Percentiles rank a stretch among this genome's conserved stretches.
Evolutionary conservation across 1,140 invertebrate genomes (phyloP).

Genomic region (Ephestia elutella): DNA sequence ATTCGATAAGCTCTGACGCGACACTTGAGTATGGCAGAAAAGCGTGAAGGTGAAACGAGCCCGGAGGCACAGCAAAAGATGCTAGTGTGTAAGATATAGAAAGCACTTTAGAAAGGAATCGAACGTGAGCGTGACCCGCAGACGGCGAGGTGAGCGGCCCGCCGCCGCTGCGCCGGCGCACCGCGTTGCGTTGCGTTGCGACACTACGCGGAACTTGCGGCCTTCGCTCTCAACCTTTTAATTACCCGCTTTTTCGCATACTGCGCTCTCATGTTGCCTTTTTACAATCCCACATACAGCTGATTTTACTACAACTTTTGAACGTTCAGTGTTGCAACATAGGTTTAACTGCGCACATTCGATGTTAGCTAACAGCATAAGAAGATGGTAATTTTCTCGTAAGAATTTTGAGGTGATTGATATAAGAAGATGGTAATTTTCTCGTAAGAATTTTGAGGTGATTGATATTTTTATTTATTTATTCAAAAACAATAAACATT

Average conservation of each 20-base stretch:
- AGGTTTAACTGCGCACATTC: neutral
- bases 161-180: slow-evolving; percentile 26
- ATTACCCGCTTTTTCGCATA: slow-evolving; percentile 46
- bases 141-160: slow-evolving; percentile 61
- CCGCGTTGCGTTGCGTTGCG: slow-evolving; percentile 30
- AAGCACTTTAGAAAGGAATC: slow-evolving; percentile 72
- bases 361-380: neutral
- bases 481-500: too few species aligned
- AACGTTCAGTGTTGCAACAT: neutral
- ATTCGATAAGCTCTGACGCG: slow-evolving; percentile 30
- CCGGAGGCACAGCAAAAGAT: slow-evolving; percentile 30
- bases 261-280: slow-evolving; percentile 13
- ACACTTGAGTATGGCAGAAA: slow-evolving; percentile 35
- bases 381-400: neutral
- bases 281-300: slow-evolving; percentile 2
- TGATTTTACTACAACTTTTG: neutral
- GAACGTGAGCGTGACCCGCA: slow-evolving; percentile 61
- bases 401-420: neutral
- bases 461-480: too few species aligned
- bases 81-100: slow-evolving; percentile 60
- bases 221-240: slow-evolving; percentile 66
- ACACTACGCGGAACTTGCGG: slow-evolving; percentile 58
- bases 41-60: slow-evolving; percentile 44
- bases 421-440: neutral
- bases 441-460: neutral